Evolutionary conservation across 2,888 invertebrate species (phyloP).

Genomic region (Arenicola marina): DNA sequence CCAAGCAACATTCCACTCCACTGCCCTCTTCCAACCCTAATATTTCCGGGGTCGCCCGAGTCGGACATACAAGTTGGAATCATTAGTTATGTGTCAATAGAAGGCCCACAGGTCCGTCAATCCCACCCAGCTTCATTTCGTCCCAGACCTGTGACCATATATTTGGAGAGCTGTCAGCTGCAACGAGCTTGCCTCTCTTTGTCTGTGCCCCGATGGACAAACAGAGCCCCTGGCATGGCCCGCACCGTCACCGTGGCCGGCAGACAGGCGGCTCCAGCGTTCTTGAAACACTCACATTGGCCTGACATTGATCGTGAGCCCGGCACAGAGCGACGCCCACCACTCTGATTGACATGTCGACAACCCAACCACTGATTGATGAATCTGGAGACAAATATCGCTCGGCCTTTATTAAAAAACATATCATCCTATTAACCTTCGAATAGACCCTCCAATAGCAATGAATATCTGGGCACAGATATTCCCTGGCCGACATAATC

Average conservation of each 20-base stretch:
- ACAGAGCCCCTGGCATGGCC: slow-evolving; percentile 52
- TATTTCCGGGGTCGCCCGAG: background rate
- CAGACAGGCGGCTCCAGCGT: background rate
- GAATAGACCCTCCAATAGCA: no score
- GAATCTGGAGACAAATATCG: slow-evolving; percentile 28
- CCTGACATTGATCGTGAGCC: slow-evolving; percentile 53
- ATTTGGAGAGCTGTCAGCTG: slow-evolving; percentile 45
- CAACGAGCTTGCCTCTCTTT: slow-evolving; percentile 46
- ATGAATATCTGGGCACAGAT: no score
- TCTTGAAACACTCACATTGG: background rate
- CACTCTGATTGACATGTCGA: slow-evolving; percentile 57
- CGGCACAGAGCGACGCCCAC: slow-evolving; percentile 52
- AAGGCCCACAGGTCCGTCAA: background rate
- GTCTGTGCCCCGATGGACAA: slow-evolving; percentile 56
- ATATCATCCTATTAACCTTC: no score
- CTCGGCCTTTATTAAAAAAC: no score
- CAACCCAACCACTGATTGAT: slow-evolving; percentile 57
- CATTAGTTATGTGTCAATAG: background rate
- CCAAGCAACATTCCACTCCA: background rate
- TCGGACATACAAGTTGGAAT: background rate
- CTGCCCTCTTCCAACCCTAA: background rate
- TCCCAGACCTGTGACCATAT: slow-evolving; percentile 27
- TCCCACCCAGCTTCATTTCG: slow-evolving; percentile 17
- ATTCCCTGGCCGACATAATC: no score
- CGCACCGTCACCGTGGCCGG: slow-evolving; percentile 39